phyloP scores from a whole-genome alignment of 2,113 vertebrate genomes.

The Monarcha castaneiventris region DNA sequence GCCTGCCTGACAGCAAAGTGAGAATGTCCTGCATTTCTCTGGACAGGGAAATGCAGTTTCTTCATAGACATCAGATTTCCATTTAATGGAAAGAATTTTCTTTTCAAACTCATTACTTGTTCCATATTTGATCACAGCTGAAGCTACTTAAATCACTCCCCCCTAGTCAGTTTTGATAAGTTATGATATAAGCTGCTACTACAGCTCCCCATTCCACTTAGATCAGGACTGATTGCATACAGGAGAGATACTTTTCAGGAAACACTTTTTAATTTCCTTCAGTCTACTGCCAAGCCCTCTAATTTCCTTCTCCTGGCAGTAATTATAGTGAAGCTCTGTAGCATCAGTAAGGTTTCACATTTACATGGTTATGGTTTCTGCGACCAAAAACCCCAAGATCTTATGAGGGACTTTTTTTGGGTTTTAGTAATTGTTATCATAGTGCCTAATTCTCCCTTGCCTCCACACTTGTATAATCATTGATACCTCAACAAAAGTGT shows the following conservation, averaged over 20 bases:
- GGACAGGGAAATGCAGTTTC: neutral
- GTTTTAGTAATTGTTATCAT: neutral
- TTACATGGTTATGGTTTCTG: neutral
- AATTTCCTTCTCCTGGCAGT: constrained; percentile 2
- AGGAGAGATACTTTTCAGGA: neutral
- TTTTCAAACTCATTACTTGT: neutral
- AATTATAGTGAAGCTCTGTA: neutral
- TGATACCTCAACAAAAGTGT: neutral
- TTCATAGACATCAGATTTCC: neutral
- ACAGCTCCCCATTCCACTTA: neutral
- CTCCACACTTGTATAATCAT: neutral
- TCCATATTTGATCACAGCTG: neutral
- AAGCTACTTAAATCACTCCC: neutral
- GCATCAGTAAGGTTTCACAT: neutral
- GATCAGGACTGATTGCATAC: neutral
- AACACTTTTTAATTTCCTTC: constrained; percentile 9
- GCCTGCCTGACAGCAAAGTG: neutral
- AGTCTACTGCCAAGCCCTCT: neutral
- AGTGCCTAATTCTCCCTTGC: neutral
- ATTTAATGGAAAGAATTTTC: neutral
- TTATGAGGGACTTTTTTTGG: neutral
- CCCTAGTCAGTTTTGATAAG: neutral
- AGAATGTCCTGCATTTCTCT: neutral
- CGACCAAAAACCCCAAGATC: neutral
- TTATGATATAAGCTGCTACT: neutral